These are phyloP conservation scores for Apodemia zela DNA, from an alignment of 2,888 invertebrate species.

Conservation along the genomic window DNA sequence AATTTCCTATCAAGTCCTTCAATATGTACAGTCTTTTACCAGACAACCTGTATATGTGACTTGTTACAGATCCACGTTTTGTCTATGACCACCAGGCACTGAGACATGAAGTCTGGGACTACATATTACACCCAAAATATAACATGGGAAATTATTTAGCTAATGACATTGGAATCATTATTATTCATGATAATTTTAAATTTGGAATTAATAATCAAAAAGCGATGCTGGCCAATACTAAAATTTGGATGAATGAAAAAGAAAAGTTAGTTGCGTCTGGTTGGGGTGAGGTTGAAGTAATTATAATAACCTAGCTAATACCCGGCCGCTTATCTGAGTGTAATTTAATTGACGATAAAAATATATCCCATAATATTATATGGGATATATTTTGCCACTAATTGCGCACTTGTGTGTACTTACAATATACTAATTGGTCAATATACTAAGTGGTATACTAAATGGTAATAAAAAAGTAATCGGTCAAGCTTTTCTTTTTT, in stretches of 20 bases:
- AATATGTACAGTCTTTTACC: no score
- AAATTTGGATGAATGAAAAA: slow-evolving; percentile 39
- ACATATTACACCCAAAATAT: slow-evolving; percentile 39
- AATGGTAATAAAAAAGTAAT: no score
- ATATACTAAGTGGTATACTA: no score
- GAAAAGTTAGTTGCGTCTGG: slow-evolving; percentile 43
- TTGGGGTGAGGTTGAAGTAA: slow-evolving; percentile 44
- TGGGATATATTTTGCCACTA: no score
- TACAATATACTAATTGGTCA: no score
- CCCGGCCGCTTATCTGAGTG: no score
- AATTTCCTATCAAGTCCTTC: no score
- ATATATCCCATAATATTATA: no score
- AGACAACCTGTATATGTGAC: background rate
- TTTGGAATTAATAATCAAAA: slow-evolving; percentile 35
- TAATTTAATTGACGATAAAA: no score
- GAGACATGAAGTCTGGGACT: slow-evolving; percentile 39
- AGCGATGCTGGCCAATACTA: slow-evolving; percentile 34
- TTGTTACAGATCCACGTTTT: slow-evolving; percentile 39
- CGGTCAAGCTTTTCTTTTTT: no score
- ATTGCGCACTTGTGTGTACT: no score
- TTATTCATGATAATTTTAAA: slow-evolving; percentile 37
- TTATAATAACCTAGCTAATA: no score
- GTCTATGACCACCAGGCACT: slow-evolving; percentile 33
- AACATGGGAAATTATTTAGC: slow-evolving; percentile 34
- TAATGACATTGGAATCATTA: slow-evolving; percentile 41